phyloP scores from a whole-genome alignment of 2,888 invertebrate genomes.

The Troides aeacus region DNA sequence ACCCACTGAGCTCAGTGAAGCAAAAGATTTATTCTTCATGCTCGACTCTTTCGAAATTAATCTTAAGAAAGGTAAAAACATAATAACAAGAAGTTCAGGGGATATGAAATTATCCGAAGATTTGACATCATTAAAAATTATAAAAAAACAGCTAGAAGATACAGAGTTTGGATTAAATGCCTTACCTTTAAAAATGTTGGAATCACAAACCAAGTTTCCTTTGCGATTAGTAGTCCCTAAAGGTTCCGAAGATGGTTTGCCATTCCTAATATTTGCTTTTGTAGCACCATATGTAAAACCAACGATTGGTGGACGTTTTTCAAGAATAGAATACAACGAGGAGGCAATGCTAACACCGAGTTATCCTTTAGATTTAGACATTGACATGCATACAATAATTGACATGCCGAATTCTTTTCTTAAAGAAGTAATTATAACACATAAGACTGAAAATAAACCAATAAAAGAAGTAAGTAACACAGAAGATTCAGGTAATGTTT shows the following conservation, averaged over 20 bases:
- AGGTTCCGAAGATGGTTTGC: conserved; percentile 83
- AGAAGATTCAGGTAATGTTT: conserved; percentile 34
- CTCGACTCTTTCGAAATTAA: conserved; percentile 81
- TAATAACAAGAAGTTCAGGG: conserved; percentile 82
- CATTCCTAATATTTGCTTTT: conserved; percentile 82
- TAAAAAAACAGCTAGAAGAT: conserved; percentile 81
- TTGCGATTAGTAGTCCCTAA: conserved; percentile 85
- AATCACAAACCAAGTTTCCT: conserved; percentile 83
- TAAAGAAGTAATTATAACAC: conserved; percentile 58
- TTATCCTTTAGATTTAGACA: conserved; percentile 86
- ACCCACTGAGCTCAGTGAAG: conserved; percentile 73
- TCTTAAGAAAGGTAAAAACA: conserved; percentile 82
- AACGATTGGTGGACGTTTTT: conserved; percentile 53
- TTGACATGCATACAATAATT: conserved; percentile 70
- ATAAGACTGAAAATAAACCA: conserved; percentile 43
- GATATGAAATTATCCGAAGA: conserved; percentile 81
- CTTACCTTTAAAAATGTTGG: conserved; percentile 68
- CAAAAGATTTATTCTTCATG: conserved; percentile 79
- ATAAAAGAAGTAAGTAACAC: conserved; percentile 22
- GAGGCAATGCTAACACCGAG: conserved; percentile 72
- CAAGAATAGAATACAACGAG: conserved; percentile 59
- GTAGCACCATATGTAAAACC: conserved; percentile 76
- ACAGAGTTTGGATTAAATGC: conserved; percentile 78
- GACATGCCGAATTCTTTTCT: conserved; percentile 62
- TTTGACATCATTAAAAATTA: conserved; percentile 79